Evolutionary conservation across 2,797 vertebrate species (phyloP).

Genomic region (Melanogrammus aeglefinus): DNA sequence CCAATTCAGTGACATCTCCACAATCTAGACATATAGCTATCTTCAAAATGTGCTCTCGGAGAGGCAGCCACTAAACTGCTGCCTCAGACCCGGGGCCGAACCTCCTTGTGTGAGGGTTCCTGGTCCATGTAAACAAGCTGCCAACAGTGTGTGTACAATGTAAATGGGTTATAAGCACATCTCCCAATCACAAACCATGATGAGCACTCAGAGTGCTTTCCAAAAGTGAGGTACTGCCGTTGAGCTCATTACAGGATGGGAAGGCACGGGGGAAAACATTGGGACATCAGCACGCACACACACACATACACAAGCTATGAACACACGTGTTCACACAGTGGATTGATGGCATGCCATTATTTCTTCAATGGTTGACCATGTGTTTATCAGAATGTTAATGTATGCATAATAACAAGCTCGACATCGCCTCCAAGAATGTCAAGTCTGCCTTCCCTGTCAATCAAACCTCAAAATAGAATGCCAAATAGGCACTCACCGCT

Average conservation of each 20-base stretch:
- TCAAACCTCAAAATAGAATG: conserved; percentile 90
- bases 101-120: too few species aligned
- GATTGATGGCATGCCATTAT: conserved; percentile 96
- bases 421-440: conserved; percentile 84
- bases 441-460: conserved; percentile 87
- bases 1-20: too few species aligned
- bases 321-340: conserved; percentile 70
- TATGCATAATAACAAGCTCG: conserved; percentile 96
- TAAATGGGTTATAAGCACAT: conserved; percentile 18
- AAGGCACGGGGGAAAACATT: conserved; percentile 40
- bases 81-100: too few species aligned
- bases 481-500: conserved; percentile 83
- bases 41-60: too few species aligned
- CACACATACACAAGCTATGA: conserved; percentile 29
- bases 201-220: conserved; percentile 30
- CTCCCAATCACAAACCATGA: conserved; percentile 22
- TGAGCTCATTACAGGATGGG: conserved; percentile 32
- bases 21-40: too few species aligned
- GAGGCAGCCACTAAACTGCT: too few species aligned
- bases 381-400: conserved; percentile 99
- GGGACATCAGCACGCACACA: conserved; percentile 18
- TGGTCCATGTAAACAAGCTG: neutral
- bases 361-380: conserved; percentile 86
- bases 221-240: conserved; percentile 9
- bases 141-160: conserved; percentile 26